These are phyloP conservation scores for Drosophila neutralis DNA, from an alignment of 2,888 invertebrate species.

Conservation along the genomic window DNA sequence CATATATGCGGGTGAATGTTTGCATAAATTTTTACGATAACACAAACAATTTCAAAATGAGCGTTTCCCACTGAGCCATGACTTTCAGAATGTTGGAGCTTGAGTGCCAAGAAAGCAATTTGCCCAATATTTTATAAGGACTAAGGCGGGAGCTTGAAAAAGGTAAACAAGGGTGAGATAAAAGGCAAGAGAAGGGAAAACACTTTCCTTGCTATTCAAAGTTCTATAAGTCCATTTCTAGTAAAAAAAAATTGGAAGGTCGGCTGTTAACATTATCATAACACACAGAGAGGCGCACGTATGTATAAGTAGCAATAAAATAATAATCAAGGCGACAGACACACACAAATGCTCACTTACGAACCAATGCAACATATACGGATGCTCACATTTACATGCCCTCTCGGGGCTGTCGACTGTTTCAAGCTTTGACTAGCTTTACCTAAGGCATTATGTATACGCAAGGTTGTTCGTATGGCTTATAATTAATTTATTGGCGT, in stretches of 20 bases:
- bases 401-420: slow-evolving; percentile 57
- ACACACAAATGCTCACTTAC: slow-evolving; percentile 19
- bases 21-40: slow-evolving; percentile 77
- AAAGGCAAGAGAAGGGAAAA: slow-evolving; percentile 11
- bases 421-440: slow-evolving; percentile 53
- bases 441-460: slow-evolving; percentile 62
- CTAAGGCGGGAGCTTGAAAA: slow-evolving; percentile 7
- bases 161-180: neutral
- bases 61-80: slow-evolving; percentile 53
- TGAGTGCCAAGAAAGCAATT: slow-evolving; percentile 75
- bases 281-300: slow-evolving; percentile 42
- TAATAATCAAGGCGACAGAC: slow-evolving; percentile 67
- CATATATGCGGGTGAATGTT: slow-evolving; percentile 20
- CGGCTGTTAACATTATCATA: slow-evolving; percentile 76
- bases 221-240: slow-evolving; percentile 66
- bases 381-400: slow-evolving; percentile 63
- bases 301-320: slow-evolving; percentile 63
- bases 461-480: slow-evolving; percentile 57
- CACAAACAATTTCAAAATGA: slow-evolving; percentile 76
- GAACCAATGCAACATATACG: slow-evolving; percentile 31
- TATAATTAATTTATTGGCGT: slow-evolving; percentile 81
- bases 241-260: slow-evolving; percentile 72
- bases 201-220: slow-evolving; percentile 63
- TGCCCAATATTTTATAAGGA: slow-evolving; percentile 74
- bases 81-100: slow-evolving; percentile 43